A percentile compares a stretch with the other conserved stretches of the same genome.
phyloP scores from a whole-genome alignment of 2,797 vertebrate species.

The Siniperca undulata region DNA sequence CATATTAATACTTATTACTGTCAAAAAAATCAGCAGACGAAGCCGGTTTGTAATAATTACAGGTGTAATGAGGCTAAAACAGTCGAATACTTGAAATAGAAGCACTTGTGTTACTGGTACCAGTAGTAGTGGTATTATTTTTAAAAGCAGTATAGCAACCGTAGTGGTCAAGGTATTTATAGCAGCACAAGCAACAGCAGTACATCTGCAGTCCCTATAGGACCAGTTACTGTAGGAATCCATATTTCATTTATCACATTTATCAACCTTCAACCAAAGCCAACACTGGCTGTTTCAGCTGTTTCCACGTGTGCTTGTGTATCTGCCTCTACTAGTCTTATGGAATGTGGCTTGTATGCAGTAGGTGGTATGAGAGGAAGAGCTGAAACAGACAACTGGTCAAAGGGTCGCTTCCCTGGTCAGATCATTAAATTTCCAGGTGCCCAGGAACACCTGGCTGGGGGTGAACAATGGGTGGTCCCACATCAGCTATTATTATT shows the following conservation, averaged over 20 bases:
- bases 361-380: conserved; percentile 4
- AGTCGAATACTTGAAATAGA: not conserved
- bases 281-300: conserved; percentile 13
- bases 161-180: not conserved
- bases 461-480: conserved; percentile 68
- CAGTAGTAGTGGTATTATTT: not conserved
- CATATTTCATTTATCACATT: conserved; percentile 28
- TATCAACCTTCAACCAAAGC: conserved; percentile 19
- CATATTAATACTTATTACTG: not conserved
- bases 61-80: not conserved
- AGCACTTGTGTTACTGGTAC: not conserved
- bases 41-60: conserved; percentile 4
- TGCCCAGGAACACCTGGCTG: conserved; percentile 73
- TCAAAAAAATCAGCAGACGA: not conserved
- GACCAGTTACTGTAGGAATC: not conserved
- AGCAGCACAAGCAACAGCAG: not conserved
- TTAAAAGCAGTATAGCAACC: not conserved
- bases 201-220: not conserved
- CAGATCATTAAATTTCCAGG: conserved; percentile 79
- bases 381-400: conserved; percentile 55
- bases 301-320: conserved; percentile 21
- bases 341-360: conserved; percentile 31
- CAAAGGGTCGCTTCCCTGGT: conserved; percentile 67
- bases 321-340: conserved; percentile 12
- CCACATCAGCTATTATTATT: conserved; percentile 74